Percentiles rank a stretch among this genome's conserved stretches.
These are phyloP conservation scores for Caenorhabditis auriculariae DNA, from an alignment of 2,888 invertebrate species.

Conservation along the genomic window DNA sequence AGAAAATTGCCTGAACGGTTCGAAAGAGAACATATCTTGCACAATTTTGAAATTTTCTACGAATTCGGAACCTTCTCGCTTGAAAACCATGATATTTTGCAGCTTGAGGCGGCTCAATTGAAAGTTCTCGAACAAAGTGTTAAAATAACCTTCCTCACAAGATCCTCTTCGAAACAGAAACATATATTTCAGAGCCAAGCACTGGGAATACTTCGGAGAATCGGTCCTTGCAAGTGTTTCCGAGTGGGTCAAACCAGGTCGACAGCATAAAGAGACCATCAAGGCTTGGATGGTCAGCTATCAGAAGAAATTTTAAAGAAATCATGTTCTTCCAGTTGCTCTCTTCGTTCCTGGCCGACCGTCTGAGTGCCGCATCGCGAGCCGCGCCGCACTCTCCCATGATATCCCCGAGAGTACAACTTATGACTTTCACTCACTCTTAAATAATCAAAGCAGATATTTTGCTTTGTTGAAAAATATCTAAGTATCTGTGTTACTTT, in stretches of 20 bases:
- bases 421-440: constrained; percentile 37
- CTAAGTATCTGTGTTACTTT: too few relatives aligned
- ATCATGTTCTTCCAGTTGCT: constrained; percentile 18
- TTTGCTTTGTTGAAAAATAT: not conserved
- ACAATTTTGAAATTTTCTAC: too few relatives aligned
- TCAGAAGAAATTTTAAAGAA: not conserved
- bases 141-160: not conserved
- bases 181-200: constrained; percentile 34
- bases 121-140: not conserved
- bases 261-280: constrained; percentile 51
- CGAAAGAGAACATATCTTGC: too few relatives aligned
- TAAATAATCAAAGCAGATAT: too few relatives aligned
- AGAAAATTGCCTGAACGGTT: too few relatives aligned
- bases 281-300: constrained; percentile 46
- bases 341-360: constrained; percentile 54
- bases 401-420: constrained; percentile 51
- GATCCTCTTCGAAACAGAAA: not conserved
- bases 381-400: constrained; percentile 29
- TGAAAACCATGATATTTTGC: too few relatives aligned
- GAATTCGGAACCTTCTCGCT: too few relatives aligned
- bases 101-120: not conserved
- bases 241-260: constrained; percentile 52
- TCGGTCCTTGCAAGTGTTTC: constrained; percentile 36
- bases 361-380: constrained; percentile 37
- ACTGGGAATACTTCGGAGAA: constrained; percentile 58